Evolutionary conservation across 2,888 invertebrate genomes (phyloP).

Genomic region (Habrosyne pyritoides): DNA sequence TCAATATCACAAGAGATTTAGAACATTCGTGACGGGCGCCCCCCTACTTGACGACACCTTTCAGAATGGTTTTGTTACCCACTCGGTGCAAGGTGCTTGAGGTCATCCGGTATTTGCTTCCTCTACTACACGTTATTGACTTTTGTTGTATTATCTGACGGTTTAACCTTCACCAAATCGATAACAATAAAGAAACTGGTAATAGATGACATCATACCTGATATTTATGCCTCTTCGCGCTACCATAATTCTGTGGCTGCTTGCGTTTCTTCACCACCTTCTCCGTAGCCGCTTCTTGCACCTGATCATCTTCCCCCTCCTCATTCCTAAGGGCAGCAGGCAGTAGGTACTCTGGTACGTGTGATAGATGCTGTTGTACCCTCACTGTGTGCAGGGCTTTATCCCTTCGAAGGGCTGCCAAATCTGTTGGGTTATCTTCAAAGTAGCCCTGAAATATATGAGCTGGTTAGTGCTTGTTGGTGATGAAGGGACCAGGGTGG

Average conservation of each 20-base stretch:
- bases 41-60: no score
- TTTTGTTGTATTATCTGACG: no score
- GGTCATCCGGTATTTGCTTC: no score
- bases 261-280: constrained; percentile 61
- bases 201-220: constrained; percentile 66
- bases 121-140: no score
- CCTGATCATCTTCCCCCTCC: constrained; percentile 71
- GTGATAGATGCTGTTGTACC: constrained; percentile 91
- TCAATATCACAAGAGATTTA: no score
- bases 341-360: constrained; percentile 96
- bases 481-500: background rate
- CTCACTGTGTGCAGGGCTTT: constrained; percentile 93
- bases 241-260: constrained; percentile 54
- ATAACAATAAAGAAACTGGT: no score
- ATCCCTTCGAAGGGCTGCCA: constrained; percentile 92
- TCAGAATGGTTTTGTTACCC: no score
- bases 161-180: no score
- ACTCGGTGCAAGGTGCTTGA: no score
- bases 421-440: constrained; percentile 94
- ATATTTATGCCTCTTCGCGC: constrained; percentile 71
- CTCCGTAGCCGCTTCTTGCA: constrained; percentile 30
- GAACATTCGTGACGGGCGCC: no score
- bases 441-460: constrained; percentile 88
- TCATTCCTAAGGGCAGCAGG: constrained; percentile 89
- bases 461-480: background rate